These are phyloP conservation scores for Troides aeacus DNA, from an alignment of 2,888 invertebrate genomes.

Conservation along the genomic window DNA sequence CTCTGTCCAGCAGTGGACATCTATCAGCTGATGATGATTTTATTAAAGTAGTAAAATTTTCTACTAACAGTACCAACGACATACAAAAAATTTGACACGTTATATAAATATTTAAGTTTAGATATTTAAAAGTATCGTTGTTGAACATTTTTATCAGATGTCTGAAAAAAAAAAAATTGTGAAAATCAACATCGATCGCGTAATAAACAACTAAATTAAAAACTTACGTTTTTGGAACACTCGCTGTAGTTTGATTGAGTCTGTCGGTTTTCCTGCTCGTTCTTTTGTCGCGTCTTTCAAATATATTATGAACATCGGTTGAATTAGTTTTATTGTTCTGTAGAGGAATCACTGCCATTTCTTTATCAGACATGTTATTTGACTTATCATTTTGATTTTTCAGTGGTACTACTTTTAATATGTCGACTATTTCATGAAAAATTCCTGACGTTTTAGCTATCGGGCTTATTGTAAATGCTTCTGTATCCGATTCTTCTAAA, in stretches of 20 bases:
- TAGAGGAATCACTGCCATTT: slow-evolving; percentile 61
- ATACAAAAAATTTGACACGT: too few species aligned
- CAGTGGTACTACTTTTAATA: slow-evolving; percentile 66
- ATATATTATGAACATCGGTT: slow-evolving; percentile 60
- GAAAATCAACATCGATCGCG: too few species aligned
- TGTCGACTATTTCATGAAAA: slow-evolving; percentile 51
- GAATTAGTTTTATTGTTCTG: slow-evolving; percentile 67
- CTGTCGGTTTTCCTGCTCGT: slow-evolving; percentile 76
- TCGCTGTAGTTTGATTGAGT: slow-evolving; percentile 73
- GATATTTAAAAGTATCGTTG: too few species aligned
- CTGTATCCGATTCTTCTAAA: slow-evolving; percentile 52
- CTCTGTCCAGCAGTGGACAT: too few species aligned
- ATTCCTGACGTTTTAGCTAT: slow-evolving; percentile 39
- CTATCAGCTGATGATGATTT: too few species aligned
- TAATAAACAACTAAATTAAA: neutral
- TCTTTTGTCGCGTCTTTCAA: slow-evolving; percentile 71
- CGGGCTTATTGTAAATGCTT: slow-evolving; percentile 49
- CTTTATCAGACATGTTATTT: slow-evolving; percentile 41
- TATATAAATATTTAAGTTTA: too few species aligned
- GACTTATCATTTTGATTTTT: slow-evolving; percentile 39
- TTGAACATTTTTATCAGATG: too few species aligned
- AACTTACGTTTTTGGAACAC: slow-evolving; percentile 74
- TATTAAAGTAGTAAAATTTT: too few species aligned
- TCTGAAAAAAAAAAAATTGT: too few species aligned
- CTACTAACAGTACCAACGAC: too few species aligned